Conservation (phyloP, 2,113 vertebrate species). For the Progne subis region DNA sequence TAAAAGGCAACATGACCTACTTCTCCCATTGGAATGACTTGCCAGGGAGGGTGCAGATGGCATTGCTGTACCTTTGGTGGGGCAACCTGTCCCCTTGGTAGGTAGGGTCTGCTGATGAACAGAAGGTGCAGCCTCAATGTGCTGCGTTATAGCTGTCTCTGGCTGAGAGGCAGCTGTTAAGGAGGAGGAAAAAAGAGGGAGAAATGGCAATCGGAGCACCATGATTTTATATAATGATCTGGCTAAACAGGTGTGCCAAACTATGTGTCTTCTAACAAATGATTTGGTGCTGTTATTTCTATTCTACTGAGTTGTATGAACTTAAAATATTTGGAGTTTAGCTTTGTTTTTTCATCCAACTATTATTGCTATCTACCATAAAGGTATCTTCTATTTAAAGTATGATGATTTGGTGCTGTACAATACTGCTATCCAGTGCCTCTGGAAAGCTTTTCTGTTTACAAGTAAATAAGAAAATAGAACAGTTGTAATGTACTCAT, state of each 20-base stretch:
- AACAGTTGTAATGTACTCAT: background rate
- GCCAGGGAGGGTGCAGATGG: background rate
- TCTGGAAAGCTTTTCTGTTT: background rate
- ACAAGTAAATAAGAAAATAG: background rate
- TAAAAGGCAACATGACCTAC: background rate
- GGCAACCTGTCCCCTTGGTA: background rate
- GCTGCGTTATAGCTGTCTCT: background rate
- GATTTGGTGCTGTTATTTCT: background rate
- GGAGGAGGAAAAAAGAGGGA: background rate
- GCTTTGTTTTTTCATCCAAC: background rate
- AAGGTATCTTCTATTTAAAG: background rate
- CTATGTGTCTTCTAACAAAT: background rate
- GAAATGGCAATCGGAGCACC: background rate
- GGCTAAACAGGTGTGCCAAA: background rate
- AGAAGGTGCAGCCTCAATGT: background rate
- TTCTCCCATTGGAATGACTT: background rate
- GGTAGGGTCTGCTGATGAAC: background rate
- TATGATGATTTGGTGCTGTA: background rate
- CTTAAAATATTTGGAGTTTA: background rate
- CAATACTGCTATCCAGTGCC: background rate
- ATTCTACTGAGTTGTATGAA: background rate
- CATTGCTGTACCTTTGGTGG: background rate
- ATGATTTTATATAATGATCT: background rate
- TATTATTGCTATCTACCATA: background rate
- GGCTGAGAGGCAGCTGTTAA: background rate